Percentiles rank a stretch among this genome's conserved stretches.
These are phyloP conservation scores for Shinisaurus crocodilurus DNA, from an alignment of 2,113 vertebrate species.

Conservation along the genomic window DNA sequence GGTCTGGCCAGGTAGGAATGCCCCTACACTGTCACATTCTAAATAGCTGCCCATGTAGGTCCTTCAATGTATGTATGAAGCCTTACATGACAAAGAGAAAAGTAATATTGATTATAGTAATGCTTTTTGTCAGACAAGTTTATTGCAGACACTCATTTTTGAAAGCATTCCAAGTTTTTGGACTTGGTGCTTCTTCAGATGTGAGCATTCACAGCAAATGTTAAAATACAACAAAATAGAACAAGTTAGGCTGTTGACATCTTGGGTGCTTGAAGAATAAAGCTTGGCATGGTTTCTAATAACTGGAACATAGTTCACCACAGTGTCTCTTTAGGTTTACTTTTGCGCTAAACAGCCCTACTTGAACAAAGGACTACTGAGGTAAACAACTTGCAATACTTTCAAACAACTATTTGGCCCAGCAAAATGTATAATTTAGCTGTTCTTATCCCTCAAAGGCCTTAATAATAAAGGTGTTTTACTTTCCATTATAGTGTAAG, in stretches of 20 bases:
- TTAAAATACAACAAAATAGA: neutral
- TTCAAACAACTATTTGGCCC: neutral
- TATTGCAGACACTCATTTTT: neutral
- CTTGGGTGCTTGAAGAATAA: neutral
- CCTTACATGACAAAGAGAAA: neutral
- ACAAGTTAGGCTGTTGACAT: neutral
- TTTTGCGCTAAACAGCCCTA: neutral
- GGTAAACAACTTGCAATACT: neutral
- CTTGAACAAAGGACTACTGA: neutral
- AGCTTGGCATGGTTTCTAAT: slow-evolving; percentile 5
- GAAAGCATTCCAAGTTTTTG: neutral
- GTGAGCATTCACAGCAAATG: neutral
- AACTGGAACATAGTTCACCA: neutral
- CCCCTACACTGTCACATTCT: neutral
- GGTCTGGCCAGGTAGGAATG: neutral
- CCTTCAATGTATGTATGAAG: neutral
- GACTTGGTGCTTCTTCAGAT: neutral
- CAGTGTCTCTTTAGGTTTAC: neutral
- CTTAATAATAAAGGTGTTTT: slow-evolving; percentile 46
- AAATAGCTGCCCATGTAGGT: neutral
- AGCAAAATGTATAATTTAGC: neutral
- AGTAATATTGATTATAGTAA: neutral
- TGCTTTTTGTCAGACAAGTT: neutral
- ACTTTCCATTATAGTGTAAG: slow-evolving; percentile 14
- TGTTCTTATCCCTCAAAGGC: neutral